Conservation (phyloP, 1,140 invertebrate species). For the Notospermus geniculatus region DNA sequence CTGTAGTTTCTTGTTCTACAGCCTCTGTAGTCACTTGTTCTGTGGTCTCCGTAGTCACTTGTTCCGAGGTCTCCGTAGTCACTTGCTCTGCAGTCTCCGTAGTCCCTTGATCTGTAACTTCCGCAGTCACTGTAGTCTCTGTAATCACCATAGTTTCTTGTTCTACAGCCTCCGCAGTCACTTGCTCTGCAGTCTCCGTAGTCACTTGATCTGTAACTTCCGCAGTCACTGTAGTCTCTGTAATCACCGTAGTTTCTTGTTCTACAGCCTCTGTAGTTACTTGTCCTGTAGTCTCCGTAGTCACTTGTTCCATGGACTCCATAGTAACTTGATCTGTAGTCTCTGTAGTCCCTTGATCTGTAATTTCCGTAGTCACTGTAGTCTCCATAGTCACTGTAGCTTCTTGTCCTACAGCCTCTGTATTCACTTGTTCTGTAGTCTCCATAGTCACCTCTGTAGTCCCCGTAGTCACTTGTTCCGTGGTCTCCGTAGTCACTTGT, state of each 20-base stretch:
- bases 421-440: background rate
- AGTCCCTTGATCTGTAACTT: background rate
- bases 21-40: background rate
- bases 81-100: constrained; percentile 8
- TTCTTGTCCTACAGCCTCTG: constrained; percentile 3
- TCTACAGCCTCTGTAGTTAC: too few species aligned
- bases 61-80: constrained; percentile 6
- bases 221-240: background rate
- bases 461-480: constrained; percentile 12
- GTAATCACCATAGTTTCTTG: background rate
- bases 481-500: background rate
- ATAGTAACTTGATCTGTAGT: background rate
- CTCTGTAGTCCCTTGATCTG: background rate
- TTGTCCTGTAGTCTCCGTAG: constrained; percentile 3
- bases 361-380: background rate
- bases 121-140: background rate
- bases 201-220: background rate
- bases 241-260: background rate
- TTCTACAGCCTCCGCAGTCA: constrained; percentile 3
- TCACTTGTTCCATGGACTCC: constrained; percentile 10
- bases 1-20: background rate
- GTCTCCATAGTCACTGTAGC: constrained; percentile 12
- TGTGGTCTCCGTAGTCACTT: constrained; percentile 2
- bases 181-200: constrained; percentile 6
- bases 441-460: background rate